These are phyloP conservation scores for Mormyrops boulengeri DNA, from an alignment of 2,797 vertebrate species.

Conservation along the genomic window DNA sequence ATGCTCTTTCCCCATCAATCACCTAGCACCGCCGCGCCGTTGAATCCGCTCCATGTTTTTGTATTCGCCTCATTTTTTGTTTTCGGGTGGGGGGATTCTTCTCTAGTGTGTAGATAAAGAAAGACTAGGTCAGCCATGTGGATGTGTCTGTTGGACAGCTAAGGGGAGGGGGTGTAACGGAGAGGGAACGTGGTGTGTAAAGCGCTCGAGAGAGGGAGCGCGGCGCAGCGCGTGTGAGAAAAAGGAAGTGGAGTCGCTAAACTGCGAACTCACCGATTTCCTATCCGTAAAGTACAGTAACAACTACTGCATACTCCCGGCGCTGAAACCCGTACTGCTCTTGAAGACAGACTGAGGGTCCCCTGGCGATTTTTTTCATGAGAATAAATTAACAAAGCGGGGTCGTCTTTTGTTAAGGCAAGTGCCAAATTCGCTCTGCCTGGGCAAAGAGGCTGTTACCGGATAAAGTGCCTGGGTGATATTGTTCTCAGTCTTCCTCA, in stretches of 20 bases:
- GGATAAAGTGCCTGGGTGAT: constrained; percentile 47
- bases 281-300: constrained; percentile 50
- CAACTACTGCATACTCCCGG: constrained; percentile 48
- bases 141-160: constrained; percentile 77
- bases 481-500: constrained; percentile 40
- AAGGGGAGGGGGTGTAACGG: constrained; percentile 38
- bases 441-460: constrained; percentile 40
- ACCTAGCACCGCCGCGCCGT: neutral
- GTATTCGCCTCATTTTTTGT: constrained; percentile 36
- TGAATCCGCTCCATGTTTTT: constrained; percentile 80
- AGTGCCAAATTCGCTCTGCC: constrained; percentile 58
- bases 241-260: constrained; percentile 67
- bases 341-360: constrained; percentile 41
- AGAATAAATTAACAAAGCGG: constrained; percentile 56
- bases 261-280: constrained; percentile 66
- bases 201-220: constrained; percentile 32
- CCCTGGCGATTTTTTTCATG: constrained; percentile 44
- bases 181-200: constrained; percentile 21
- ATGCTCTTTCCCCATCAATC: constrained; percentile 40
- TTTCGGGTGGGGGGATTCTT: constrained; percentile 56
- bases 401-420: constrained; percentile 84
- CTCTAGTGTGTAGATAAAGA: constrained; percentile 71
- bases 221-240: constrained; percentile 22
- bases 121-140: constrained; percentile 85
- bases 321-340: constrained; percentile 41